Evolutionary conservation across 2,113 vertebrate species (phyloP).

Genomic region (Riparia riparia): DNA sequence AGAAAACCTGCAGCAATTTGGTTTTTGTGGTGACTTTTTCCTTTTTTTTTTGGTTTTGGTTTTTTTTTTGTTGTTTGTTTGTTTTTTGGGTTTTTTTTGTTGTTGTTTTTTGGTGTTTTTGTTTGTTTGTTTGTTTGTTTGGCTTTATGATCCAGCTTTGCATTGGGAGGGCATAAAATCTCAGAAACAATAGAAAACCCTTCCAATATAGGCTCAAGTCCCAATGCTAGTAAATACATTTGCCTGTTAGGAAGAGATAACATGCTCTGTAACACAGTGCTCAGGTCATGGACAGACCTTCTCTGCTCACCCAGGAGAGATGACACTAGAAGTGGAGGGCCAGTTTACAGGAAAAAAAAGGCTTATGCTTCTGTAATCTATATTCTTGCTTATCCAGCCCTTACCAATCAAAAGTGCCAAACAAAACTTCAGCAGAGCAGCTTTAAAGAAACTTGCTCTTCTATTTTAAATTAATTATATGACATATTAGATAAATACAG

Average conservation of each 20-base stretch:
- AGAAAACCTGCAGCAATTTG: not conserved
- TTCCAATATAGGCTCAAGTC: not conserved
- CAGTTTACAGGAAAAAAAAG: not conserved
- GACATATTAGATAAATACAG: not conserved
- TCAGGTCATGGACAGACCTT: not conserved
- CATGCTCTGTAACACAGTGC: not conserved
- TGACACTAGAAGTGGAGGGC: not conserved
- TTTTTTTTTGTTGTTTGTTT: not conserved
- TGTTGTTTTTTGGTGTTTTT: not conserved
- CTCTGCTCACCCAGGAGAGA: not conserved
- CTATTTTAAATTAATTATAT: not conserved
- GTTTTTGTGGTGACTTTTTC: not conserved
- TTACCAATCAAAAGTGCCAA: not conserved
- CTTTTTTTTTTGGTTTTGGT: rapidly evolving
- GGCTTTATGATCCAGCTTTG: not conserved
- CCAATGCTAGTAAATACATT: not conserved
- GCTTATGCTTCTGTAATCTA: not conserved
- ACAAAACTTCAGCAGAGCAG: not conserved
- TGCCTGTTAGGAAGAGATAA: not conserved
- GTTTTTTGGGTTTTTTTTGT: rapidly evolving
- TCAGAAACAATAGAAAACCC: not conserved
- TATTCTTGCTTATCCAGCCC: not conserved
- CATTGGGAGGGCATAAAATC: not conserved
- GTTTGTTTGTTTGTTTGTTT: not conserved
- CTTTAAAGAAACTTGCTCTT: not conserved